Base-by-base conservation (phyloP, 2,888 invertebrate genomes). In the Hoplodrina blanda region DNA sequence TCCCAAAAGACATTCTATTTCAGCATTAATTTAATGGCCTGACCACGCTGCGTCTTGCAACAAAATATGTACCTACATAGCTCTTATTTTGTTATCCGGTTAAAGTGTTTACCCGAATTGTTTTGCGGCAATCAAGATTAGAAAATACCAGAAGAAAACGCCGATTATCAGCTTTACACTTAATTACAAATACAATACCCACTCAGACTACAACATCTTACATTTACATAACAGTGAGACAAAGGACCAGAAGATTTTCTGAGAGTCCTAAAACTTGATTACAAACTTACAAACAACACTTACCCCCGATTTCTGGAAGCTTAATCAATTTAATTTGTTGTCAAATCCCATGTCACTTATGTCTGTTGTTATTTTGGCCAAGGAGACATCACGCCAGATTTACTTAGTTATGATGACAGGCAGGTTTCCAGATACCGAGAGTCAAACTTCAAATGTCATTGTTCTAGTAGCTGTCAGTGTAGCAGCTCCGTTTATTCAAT, bases 221-320 rank as follows among this genome's bases (percentile, higher is more conserved):
- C 33, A 74, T 74, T 74, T 69, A 62, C 62, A 76, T 69, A 76
- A 76, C 62, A 69, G 62, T 17, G 41, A 62, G 41, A 62, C 49
- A 20, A 50, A 54, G 41, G 46, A n/a, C 46, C 69, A 41, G 33
- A 62, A 74, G 70, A 69, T 76, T 69, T 69, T 69, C 76, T 25
- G 25, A 69, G 76, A 62, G 53, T 25, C 76, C 62, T 62, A 76
- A 69, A 69, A 76, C 62, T 69, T 69, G 76, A 76, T 71, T 52
- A 63, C 13, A 17, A 64, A 76, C 49, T 75, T 56, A 25, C 60
- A 56, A 71, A 78, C 57, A 72, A 72, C 60, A 60, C 72, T 70
- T 59, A 76, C 19, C 49, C 52, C 54, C 13, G 33, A 50, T 67
- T 68, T 67, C 76, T 50, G 50, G 59, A 68, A 33, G 49, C 59